A percentile compares a stretch with the other conserved stretches of the same genome.
Evolutionary conservation across 2,113 vertebrate genomes (phyloP).

Genomic region (Corythaixoides concolor): DNA sequence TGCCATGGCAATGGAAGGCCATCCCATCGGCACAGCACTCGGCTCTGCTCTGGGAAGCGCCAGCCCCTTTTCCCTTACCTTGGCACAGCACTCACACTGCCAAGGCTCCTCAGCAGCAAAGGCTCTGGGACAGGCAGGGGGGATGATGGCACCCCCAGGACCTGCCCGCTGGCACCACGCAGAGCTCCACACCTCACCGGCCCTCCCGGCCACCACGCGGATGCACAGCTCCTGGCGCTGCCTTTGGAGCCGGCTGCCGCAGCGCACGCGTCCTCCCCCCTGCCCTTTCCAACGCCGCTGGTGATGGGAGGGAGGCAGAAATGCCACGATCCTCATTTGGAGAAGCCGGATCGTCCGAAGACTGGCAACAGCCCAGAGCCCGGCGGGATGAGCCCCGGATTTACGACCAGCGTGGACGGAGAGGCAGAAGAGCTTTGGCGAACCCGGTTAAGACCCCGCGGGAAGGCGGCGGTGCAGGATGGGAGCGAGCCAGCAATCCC

Average conservation of each 20-base stretch:
- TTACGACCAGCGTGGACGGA: not conserved
- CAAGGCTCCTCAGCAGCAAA: rapidly evolving
- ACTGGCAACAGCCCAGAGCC: not conserved
- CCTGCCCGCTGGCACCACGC: rapidly evolving
- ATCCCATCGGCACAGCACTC: rapidly evolving
- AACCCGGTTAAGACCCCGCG: not conserved
- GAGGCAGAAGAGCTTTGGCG: constrained; percentile 4
- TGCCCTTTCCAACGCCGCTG: not conserved
- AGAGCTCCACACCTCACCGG: not conserved
- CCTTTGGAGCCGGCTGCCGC: not conserved
- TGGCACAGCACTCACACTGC: not conserved
- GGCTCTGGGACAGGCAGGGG: rapidly evolving
- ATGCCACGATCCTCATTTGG: not conserved
- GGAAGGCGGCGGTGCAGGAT: not conserved
- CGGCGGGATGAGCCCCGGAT: not conserved
- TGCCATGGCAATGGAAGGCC: rapidly evolving
- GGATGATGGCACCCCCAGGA: rapidly evolving
- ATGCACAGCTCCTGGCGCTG: not conserved
- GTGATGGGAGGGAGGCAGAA: not conserved
- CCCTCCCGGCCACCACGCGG: not conserved
- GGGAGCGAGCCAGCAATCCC: not conserved
- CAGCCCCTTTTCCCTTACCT: not conserved
- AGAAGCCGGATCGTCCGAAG: not conserved
- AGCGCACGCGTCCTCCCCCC: not conserved
- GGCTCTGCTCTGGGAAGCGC: rapidly evolving